phyloP scores from a whole-genome alignment of 2,888 invertebrate species.

The Meteorus colon region DNA sequence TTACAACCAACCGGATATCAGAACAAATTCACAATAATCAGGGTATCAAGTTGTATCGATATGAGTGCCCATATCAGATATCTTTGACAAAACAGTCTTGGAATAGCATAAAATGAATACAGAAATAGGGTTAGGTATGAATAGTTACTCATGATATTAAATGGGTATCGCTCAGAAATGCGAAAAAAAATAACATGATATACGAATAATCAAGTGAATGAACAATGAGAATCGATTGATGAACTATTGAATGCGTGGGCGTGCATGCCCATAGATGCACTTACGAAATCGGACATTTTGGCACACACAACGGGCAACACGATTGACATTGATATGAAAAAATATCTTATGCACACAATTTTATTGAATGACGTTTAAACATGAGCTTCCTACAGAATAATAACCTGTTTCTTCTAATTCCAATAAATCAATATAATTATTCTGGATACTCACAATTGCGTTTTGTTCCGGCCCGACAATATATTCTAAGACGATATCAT shows the following conservation, averaged over 20 bases:
- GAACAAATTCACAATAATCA: too few relatives aligned
- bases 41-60: too few relatives aligned
- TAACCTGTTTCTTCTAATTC: neutral
- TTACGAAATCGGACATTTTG: slow-evolving; percentile 59
- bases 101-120: neutral
- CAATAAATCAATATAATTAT: neutral
- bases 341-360: slow-evolving; percentile 43
- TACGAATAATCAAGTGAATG: neutral
- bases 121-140: neutral
- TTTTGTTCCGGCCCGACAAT: slow-evolving; percentile 57
- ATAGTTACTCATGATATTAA: neutral
- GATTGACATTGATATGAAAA: slow-evolving; percentile 58
- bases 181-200: neutral
- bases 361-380: slow-evolving; percentile 27
- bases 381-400: neutral
- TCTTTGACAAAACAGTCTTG: too few relatives aligned
- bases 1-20: too few relatives aligned
- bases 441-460: slow-evolving; percentile 62
- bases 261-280: slow-evolving; percentile 35
- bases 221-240: slow-evolving; percentile 35
- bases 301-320: slow-evolving; percentile 45
- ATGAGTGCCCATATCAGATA: too few relatives aligned
- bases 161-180: neutral
- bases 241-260: slow-evolving; percentile 25
- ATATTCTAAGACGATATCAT: slow-evolving; percentile 64